Evolutionary conservation across 2,888 invertebrate genomes (phyloP).

Genomic region (Polyploca ridens): DNA sequence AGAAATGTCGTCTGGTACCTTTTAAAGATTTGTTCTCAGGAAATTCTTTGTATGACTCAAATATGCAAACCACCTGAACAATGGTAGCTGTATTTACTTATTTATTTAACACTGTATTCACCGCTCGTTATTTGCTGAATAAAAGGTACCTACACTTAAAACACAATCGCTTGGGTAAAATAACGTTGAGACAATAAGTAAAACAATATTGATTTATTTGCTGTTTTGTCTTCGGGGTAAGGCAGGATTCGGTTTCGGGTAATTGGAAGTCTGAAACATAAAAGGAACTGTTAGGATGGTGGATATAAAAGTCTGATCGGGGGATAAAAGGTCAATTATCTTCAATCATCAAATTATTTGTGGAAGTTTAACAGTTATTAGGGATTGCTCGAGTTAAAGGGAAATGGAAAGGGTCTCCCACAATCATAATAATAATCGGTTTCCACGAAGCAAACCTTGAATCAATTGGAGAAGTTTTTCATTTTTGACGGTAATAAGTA

Average conservation of each 20-base stretch:
- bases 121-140: slow-evolving; percentile 30
- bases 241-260: slow-evolving; percentile 1
- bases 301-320: neutral
- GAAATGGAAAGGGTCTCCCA: neutral
- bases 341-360: neutral
- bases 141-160: slow-evolving; percentile 23
- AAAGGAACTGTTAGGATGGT: neutral
- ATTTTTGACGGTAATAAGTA: too few species aligned
- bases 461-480: neutral
- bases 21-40: slow-evolving; percentile 28
- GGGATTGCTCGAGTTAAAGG: neutral
- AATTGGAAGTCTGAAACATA: slow-evolving; percentile 4
- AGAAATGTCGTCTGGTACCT: slow-evolving; percentile 13
- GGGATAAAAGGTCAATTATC: neutral
- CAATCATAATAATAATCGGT: neutral
- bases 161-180: neutral
- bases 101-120: slow-evolving; percentile 45
- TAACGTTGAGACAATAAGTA: neutral
- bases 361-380: neutral
- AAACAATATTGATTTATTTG: neutral
- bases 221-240: neutral
- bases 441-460: neutral
- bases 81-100: slow-evolving; percentile 50
- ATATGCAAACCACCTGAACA: slow-evolving; percentile 50
- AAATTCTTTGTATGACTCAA: slow-evolving; percentile 49